These are phyloP conservation scores for Paracentrotus lividus DNA, from an alignment of 53 echinoderm and acorn worm species.

Conservation along the genomic window DNA sequence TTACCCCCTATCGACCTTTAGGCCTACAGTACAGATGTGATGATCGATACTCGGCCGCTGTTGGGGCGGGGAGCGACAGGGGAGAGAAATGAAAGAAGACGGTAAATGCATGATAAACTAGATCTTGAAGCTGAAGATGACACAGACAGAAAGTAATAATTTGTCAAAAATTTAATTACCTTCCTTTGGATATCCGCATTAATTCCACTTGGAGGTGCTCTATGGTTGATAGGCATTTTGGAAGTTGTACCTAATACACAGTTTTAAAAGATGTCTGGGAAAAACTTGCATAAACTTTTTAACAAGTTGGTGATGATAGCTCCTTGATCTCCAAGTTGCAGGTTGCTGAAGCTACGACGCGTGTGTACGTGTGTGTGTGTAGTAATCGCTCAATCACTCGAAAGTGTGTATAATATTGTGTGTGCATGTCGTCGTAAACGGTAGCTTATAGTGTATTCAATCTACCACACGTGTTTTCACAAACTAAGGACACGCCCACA, in stretches of 20 bases:
- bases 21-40: too few relatives aligned
- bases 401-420: neutral
- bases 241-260: neutral
- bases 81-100: neutral
- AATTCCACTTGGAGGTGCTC: conserved; percentile 63
- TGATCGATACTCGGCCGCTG: too few relatives aligned
- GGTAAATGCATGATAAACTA: too few relatives aligned
- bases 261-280: neutral
- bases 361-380: neutral
- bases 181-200: conserved; percentile 62
- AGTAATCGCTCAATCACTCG: neutral
- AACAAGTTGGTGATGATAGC: neutral
- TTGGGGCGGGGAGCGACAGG: neutral
- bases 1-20: too few relatives aligned
- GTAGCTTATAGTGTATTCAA: too few relatives aligned
- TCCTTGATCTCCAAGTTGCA: neutral
- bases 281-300: neutral
- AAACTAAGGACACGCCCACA: neutral
- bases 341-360: too few relatives aligned
- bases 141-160: neutral
- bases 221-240: conserved; percentile 51
- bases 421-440: neutral
- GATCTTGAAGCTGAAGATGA: too few relatives aligned
- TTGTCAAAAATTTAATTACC: conserved; percentile 27
- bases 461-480: neutral